Base-by-base conservation (phyloP, 2,797 vertebrate genomes). In the Knipowitschia caucasica region DNA sequence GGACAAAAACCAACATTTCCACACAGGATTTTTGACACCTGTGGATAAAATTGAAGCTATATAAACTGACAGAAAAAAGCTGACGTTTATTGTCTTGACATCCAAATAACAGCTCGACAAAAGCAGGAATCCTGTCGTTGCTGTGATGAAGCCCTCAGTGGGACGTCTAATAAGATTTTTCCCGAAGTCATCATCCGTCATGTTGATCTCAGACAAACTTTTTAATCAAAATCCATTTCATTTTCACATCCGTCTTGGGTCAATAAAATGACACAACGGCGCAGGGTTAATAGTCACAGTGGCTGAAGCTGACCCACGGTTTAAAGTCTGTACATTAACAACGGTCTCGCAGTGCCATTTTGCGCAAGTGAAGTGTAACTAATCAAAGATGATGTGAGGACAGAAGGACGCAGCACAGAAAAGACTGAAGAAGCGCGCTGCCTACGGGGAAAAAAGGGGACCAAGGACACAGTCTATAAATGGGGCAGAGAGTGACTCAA, bases 351-450 rank as follows among this genome's bases (percentile, higher is more conserved):
- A 18, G 30, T 34, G 40, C 45, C 27, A 51, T 51, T 51, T 72
- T 58, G 39, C 18, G 45, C 56, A 35, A 44, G 47, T 62, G 43
- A 40, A 36, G 43, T 67, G 69, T 46, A 73, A 64, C 56, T 61
- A 65, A 71, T 63, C 7, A 34, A 67, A 43, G 62, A 59, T 67
- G 71, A 81, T 50, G 67, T 52, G 61, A 12, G 36, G 51, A 62
- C 40, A 67, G 56, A 58, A 49, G 47, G 45, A 40, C 49, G 64
- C n/a, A 18, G 18, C 64, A 53, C 54, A 61, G 21, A 33, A 57
- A 49, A 44, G 15, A 43, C 44, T 12, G 44, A 30, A n/a, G 49
- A 23, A 51, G 59, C 39, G 18, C 15, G 21, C 23, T 27, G 47
- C 36, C 35, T 64, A 31, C 18, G 7, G 39, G 64, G 45, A 3